These are phyloP conservation scores for Onthophagus sagittarius DNA, from an alignment of 2,888 invertebrate genomes.

Conservation along the genomic window DNA sequence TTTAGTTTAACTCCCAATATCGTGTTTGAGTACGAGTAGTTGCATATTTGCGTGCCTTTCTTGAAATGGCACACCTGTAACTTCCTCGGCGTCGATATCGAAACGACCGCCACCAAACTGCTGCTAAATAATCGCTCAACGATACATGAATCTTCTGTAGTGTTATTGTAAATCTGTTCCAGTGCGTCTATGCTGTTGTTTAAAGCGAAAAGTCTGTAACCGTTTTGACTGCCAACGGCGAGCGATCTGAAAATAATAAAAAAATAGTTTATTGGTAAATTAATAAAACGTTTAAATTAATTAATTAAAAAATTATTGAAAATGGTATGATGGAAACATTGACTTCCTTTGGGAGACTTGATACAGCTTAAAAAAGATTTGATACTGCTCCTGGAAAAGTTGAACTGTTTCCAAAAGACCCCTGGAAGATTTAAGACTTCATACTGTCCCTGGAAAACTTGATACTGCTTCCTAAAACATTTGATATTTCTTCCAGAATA, in stretches of 20 bases:
- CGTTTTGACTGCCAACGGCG: slow-evolving; percentile 87
- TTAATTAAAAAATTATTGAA: no score
- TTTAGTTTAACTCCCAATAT: slow-evolving; percentile 94
- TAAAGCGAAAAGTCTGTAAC: slow-evolving; percentile 86
- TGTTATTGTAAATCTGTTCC: slow-evolving; percentile 86
- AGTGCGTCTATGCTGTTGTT: slow-evolving; percentile 73
- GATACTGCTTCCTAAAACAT: no score
- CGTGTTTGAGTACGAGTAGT: slow-evolving; percentile 91
- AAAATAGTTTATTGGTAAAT: background rate
- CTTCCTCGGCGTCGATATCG: slow-evolving; percentile 83
- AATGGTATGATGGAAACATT: no score
- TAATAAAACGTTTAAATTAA: background rate
- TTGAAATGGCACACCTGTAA: slow-evolving; percentile 96
- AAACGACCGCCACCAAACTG: slow-evolving; percentile 93
- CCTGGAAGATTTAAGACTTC: no score
- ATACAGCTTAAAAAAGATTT: no score
- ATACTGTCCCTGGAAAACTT: no score
- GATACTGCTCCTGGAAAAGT: no score
- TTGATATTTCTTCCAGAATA: no score
- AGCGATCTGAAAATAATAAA: slow-evolving; percentile 64
- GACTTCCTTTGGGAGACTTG: no score
- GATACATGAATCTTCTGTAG: slow-evolving; percentile 80
- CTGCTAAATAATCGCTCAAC: slow-evolving; percentile 96
- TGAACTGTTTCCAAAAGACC: no score
- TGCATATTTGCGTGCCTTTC: slow-evolving; percentile 96